Evolutionary conservation across 1,140 invertebrate genomes (phyloP), one percentile per base, ranked within the genome.

Genomic region (Acromyrmex charruanus): DNA sequence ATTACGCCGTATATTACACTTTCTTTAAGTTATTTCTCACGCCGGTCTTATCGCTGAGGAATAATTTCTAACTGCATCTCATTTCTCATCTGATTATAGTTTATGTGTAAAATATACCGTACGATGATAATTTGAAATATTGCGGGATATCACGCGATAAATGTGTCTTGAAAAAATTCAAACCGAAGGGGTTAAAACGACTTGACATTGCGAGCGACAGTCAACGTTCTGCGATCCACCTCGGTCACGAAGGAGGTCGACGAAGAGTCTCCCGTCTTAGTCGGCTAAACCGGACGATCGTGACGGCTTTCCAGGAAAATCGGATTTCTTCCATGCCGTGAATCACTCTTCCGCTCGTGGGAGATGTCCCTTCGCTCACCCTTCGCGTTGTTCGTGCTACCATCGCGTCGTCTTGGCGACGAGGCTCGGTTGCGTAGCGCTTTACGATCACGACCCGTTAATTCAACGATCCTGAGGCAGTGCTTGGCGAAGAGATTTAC

Each of bases 391-490:
- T 74, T 49, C 53, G 53, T 10, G 39, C 80, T 21, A 31, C 80
- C 21, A 68, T 71, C 49, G 35, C 66, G 31, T 39, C 25, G 18
- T 25, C 16, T 31, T 25, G 55, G 55, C n/a, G n/a, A 31, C 51
- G 66, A 72, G 87, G 6, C 25, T n/a, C 16, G 51, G 66, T 85
- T 25, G 77, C 63, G 69, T 31, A 51, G n/a, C 77, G 65, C 66
- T 91, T 91, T 91, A 91, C 87, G 90, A 90, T 88, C 74, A 35
- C 90, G 79, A 91, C 86, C 84, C 87, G 90, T 90, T 91, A 91
- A 91, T 91, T 91, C 89, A 87, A 68, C 85, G 80, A 71, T 77
- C 87, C 31, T 28, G 63, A 69, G 79, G 72, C 89, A 71, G 58
- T 81, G 74, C 84, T 81, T 79, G 31, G 3, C 74, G 25, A n/a